Conservation (phyloP, 2,113 vertebrate genomes). For the Mustela lutreola region DNA sequence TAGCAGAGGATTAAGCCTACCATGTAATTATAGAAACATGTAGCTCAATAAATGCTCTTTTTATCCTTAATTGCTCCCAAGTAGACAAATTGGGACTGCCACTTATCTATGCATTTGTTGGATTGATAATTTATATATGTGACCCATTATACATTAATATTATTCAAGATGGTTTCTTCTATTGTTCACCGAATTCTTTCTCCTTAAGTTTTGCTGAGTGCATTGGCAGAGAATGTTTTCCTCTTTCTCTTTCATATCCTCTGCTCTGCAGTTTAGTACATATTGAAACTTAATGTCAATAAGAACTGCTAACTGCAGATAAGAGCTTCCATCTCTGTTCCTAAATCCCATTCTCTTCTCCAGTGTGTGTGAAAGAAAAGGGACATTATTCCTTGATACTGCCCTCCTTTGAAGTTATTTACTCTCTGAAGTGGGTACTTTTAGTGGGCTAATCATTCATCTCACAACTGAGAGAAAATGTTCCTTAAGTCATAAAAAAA, state of each 20-base stretch:
- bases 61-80: not conserved
- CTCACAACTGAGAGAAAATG: slow-evolving; percentile 26
- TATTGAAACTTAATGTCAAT: slow-evolving; percentile 56
- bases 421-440: slow-evolving; percentile 2
- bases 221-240: not conserved
- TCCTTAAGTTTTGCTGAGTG: slow-evolving; percentile 3
- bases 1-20: not conserved
- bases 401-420: slow-evolving; percentile 43
- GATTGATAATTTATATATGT: not conserved
- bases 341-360: slow-evolving; percentile 37
- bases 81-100: not conserved
- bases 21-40: not conserved
- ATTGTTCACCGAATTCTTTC: not conserved
- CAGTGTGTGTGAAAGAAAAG: not conserved
- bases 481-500: slow-evolving; percentile 42
- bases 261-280: not conserved
- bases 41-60: not conserved
- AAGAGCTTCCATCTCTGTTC: slow-evolving; percentile 10
- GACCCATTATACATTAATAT: not conserved
- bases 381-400: not conserved
- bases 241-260: slow-evolving; percentile 13
- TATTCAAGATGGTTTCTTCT: not conserved
- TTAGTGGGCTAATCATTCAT: not conserved
- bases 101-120: not conserved
- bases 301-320: slow-evolving; percentile 15